These are phyloP conservation scores for Eueides isabella DNA, from an alignment of 1,140 invertebrate species.

Conservation along the genomic window DNA sequence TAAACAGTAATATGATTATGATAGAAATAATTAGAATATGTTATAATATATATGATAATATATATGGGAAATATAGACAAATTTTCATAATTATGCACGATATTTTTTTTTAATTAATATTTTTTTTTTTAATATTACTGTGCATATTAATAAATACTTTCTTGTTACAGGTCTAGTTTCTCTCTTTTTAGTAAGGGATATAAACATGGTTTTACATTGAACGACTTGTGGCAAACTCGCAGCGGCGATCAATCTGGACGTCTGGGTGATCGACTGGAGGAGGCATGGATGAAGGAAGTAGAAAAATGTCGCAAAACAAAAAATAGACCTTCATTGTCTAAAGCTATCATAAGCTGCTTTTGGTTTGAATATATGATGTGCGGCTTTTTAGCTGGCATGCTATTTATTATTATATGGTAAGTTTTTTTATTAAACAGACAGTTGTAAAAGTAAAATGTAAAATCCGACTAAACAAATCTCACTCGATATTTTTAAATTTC, in stretches of 20 bases:
- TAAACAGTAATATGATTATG: neutral
- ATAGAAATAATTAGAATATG: too few relatives aligned
- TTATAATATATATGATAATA: too few relatives aligned
- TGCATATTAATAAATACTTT: neutral
- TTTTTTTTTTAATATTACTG: neutral
- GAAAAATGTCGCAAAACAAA: constrained; percentile 53
- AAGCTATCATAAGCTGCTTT: constrained; percentile 78
- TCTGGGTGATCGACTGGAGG: constrained; percentile 83
- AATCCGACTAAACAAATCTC: too few relatives aligned
- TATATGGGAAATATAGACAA: too few relatives aligned
- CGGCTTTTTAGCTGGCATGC: constrained; percentile 64
- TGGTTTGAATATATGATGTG: constrained; percentile 75
- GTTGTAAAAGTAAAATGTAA: too few relatives aligned
- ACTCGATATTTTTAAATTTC: too few relatives aligned
- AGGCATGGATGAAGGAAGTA: constrained; percentile 78
- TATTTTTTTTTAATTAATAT: too few relatives aligned
- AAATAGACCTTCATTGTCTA: constrained; percentile 71
- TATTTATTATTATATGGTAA: constrained; percentile 70
- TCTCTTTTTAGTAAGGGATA: constrained; percentile 64
- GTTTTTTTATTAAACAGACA: constrained; percentile 23
- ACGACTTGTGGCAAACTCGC: constrained; percentile 84
- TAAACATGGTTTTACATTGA: constrained; percentile 81
- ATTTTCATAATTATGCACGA: too few relatives aligned
- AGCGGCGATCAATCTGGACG: constrained; percentile 81
- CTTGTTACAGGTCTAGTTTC: constrained; percentile 70